phyloP scores from a whole-genome alignment of 2,113 vertebrate genomes.

The Eolophus roseicapilla region DNA sequence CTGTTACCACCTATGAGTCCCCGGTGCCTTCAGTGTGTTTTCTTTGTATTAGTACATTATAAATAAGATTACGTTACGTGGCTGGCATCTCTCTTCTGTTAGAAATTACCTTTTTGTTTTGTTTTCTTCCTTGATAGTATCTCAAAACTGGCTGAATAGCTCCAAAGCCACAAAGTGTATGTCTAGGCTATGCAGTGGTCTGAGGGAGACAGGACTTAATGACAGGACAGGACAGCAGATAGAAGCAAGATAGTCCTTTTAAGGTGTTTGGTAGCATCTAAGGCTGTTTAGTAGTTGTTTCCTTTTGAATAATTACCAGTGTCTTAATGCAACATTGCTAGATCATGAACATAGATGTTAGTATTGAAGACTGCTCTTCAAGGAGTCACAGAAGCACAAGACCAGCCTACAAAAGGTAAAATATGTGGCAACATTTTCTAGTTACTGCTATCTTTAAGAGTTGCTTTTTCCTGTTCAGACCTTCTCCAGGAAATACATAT shows the following conservation, averaged over 20 bases:
- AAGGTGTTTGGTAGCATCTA: background rate
- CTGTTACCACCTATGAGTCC: accelerated
- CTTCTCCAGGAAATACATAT: background rate
- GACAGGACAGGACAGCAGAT: background rate
- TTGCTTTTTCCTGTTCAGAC: background rate
- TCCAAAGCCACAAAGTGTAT: background rate
- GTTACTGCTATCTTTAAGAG: background rate
- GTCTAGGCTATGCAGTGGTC: background rate
- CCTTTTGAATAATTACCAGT: background rate
- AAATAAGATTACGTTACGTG: background rate
- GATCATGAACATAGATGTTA: background rate
- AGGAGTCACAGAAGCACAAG: background rate
- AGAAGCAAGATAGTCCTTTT: background rate
- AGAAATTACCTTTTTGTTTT: background rate
- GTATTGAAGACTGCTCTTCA: background rate
- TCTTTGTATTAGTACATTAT: background rate
- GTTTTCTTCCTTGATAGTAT: background rate
- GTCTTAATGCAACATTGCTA: background rate
- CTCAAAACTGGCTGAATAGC: background rate
- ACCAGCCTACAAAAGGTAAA: background rate
- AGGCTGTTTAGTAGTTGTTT: background rate
- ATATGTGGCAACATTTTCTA: background rate
- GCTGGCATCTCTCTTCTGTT: background rate
- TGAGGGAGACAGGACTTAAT: background rate
- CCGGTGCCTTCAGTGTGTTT: background rate